Conservation (phyloP, 2,888 invertebrate species). For the Plusia festucae region DNA sequence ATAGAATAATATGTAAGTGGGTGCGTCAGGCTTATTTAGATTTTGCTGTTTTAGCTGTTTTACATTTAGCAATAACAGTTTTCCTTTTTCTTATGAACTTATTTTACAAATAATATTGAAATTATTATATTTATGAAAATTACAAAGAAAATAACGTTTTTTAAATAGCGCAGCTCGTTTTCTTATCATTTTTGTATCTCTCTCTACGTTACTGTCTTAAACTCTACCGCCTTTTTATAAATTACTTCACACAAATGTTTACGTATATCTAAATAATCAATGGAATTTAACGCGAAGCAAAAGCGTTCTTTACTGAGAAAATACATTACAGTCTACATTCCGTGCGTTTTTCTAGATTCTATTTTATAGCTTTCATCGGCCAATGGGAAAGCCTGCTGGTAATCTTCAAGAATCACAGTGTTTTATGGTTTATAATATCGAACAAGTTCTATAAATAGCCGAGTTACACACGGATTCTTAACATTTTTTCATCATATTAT, state of each 20-base stretch:
- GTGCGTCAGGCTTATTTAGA: slow-evolving; percentile 21
- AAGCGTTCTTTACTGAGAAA: slow-evolving; percentile 31
- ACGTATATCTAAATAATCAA: slow-evolving; percentile 26
- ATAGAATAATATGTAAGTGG: slow-evolving; percentile 23
- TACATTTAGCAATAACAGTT: background rate
- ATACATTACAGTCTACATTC: slow-evolving; percentile 24
- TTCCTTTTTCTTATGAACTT: background rate
- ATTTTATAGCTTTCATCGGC: slow-evolving; percentile 35
- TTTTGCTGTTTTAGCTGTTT: slow-evolving; percentile 8
- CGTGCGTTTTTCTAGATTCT: slow-evolving; percentile 24
- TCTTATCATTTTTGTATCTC: background rate
- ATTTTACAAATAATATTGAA: background rate
- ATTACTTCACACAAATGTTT: slow-evolving; percentile 21
- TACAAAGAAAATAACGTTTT: background rate
- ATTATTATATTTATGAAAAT: background rate
- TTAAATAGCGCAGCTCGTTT: background rate
- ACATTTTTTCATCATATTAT: background rate
- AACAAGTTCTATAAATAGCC: background rate
- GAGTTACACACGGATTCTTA: background rate
- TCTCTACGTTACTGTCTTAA: slow-evolving; percentile 8
- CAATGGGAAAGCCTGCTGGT: slow-evolving; percentile 10
- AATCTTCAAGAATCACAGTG: slow-evolving; percentile 11
- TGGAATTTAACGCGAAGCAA: slow-evolving; percentile 16
- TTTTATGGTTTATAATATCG: slow-evolving; percentile 11
- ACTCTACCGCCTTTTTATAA: slow-evolving; percentile 8